Conservation (phyloP, 2,797 vertebrate species). For the Dipus sagitta region DNA sequence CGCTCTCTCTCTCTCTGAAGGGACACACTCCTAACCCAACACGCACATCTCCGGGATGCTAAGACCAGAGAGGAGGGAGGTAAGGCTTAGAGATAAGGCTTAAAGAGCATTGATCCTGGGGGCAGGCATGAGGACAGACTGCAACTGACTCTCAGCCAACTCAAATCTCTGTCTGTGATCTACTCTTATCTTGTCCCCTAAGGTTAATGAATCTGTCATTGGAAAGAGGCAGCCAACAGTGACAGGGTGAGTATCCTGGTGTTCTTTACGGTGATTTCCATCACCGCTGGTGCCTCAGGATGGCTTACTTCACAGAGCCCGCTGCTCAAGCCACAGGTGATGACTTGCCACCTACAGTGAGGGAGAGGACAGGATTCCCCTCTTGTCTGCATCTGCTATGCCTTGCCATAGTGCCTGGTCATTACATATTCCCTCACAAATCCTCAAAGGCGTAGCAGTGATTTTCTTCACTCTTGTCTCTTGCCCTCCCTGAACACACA, state of each 20-base stretch:
- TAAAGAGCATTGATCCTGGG: neutral
- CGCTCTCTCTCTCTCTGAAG: neutral
- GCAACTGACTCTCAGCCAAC: neutral
- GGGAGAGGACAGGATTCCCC: neutral
- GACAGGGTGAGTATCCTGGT: neutral
- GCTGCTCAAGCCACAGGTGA: neutral
- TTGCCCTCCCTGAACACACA: neutral
- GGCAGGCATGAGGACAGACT: neutral
- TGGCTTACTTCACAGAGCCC: neutral
- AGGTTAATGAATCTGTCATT: neutral
- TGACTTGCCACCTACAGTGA: neutral
- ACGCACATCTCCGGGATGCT: neutral
- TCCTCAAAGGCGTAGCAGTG: neutral
- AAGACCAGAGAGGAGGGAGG: neutral
- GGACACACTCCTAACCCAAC: neutral
- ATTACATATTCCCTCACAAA: neutral
- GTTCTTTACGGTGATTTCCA: neutral
- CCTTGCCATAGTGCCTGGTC: neutral
- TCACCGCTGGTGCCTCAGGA: rapidly evolving
- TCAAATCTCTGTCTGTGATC: neutral
- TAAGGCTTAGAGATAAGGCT: neutral
- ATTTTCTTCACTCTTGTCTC: neutral
- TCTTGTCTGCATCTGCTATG: neutral
- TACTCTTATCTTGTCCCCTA: neutral
- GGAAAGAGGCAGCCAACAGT: neutral